Evolutionary conservation across 2,888 invertebrate genomes (phyloP), one percentile per base, ranked within the genome.

Genomic region (Macrophya alboannulata): DNA sequence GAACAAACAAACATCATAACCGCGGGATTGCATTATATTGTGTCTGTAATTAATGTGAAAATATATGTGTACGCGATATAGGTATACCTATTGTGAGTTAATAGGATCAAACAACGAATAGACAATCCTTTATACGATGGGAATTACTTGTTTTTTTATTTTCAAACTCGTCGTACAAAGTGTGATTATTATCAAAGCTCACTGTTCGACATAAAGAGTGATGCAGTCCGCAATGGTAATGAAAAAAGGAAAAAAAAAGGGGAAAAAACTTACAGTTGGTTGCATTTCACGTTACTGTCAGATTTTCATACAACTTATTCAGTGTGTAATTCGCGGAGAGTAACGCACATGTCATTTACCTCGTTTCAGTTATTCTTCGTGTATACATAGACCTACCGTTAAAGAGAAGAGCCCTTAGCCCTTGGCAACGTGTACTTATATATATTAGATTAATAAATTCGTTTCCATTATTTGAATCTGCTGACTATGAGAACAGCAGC

Each of bases 401-500:
- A 37, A 68, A 37, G 31, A 37, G 37, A 37, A 15, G 17, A 37
- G 37, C 37, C 37, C 68, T 37, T 12, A 68, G 37, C 37, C 37
- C 1, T 17, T 15, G 17, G 37, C 31, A 68, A 8, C 37, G 37
- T 68, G 17, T 37, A 68, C 37, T 68, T 68, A 25, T 15, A 25
- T 15, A 48, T 68, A 37, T 37, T 68, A 37, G 6, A 31, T 37
- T 37, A 68, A 68, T 37, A 17, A 68, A 4, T 17, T 6, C 31
- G 68, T 17, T 68, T 68, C 68, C 68, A 31, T 37, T 37, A 68
- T 37, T 68, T 37, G 55, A 55, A 55, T 55, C n/a, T 55, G n/a
- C 55, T 55, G 55, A 55, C 55, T n/a, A n/a, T 55, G 55, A 55
- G 55, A 55, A n/a, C 55, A 55, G n/a, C 55, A 55, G n/a, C 55